Percentiles rank a stretch among this genome's conserved stretches.
phyloP scores from a whole-genome alignment of 2,113 vertebrate species.

The Halcyon senegalensis region DNA sequence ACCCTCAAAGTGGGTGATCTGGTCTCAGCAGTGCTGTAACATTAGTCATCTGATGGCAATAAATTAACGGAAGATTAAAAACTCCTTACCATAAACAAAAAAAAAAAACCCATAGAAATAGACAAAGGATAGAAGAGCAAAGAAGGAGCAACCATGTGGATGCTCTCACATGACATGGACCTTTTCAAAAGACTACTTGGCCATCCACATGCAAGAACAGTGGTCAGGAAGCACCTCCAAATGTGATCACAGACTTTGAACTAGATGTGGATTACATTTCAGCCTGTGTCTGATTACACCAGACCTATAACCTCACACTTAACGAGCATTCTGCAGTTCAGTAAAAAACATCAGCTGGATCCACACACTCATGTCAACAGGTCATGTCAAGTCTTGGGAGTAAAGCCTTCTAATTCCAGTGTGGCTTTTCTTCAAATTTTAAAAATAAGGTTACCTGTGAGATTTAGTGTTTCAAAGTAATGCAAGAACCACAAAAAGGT shows the following conservation, averaged over 20 bases:
- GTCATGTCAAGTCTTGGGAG: neutral
- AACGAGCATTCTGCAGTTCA: neutral
- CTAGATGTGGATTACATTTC: neutral
- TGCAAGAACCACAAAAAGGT: conserved; percentile 3
- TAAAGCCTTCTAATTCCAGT: neutral
- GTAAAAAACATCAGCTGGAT: conserved; percentile 16
- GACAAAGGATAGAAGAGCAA: neutral
- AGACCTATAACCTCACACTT: neutral
- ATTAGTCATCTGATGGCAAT: conserved; percentile 10
- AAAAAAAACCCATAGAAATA: neutral
- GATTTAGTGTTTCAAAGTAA: conserved; percentile 14
- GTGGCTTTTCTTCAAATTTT: neutral
- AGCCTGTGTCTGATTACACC: neutral
- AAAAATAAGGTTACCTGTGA: conserved; percentile 27
- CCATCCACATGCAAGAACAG: neutral
- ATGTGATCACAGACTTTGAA: neutral
- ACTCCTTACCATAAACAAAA: neutral
- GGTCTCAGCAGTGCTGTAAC: neutral
- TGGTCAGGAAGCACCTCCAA: conserved; percentile 2
- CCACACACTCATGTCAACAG: neutral
- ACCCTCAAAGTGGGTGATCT: conserved; percentile 59
- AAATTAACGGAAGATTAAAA: neutral
- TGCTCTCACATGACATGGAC: neutral
- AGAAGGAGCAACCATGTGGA: neutral
- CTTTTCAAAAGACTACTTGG: neutral